Conservation (phyloP, 2,888 invertebrate genomes). For the Argyra leucocephala region DNA sequence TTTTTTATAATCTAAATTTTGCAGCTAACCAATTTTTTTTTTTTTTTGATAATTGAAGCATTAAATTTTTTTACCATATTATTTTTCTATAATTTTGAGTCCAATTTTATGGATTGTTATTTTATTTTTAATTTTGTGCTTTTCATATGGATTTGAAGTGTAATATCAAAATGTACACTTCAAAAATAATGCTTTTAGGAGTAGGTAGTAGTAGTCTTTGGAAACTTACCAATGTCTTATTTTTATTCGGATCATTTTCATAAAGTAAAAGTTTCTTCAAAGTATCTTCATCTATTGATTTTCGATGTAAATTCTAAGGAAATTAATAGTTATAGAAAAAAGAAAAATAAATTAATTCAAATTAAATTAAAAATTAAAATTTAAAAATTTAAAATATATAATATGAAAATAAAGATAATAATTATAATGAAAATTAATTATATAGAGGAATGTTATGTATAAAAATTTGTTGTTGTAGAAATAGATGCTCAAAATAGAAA, state of each 20-base stretch:
- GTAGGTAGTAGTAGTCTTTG: background rate
- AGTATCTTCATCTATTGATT: background rate
- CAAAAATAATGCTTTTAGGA: background rate
- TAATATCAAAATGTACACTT: background rate
- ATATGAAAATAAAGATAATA: no score
- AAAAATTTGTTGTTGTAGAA: no score
- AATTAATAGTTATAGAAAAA: background rate
- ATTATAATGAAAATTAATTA: no score
- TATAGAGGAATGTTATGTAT: no score
- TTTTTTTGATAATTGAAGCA: no score
- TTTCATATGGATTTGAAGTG: background rate
- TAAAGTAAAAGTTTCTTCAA: conserved; percentile 6
- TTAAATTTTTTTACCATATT: no score
- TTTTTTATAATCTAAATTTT: no score
- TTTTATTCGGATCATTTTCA: background rate
- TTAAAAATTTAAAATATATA: background rate
- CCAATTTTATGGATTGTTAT: no score
- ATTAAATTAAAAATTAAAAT: background rate
- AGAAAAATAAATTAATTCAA: background rate
- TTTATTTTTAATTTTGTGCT: background rate
- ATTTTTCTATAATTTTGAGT: no score
- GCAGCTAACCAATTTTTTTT: no score
- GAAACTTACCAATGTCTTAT: background rate
- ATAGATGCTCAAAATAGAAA: no score
- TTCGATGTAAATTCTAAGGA: background rate